Evolutionary conservation across 2,113 vertebrate genomes (phyloP).

Genomic region (Plectropomus leopardus): DNA sequence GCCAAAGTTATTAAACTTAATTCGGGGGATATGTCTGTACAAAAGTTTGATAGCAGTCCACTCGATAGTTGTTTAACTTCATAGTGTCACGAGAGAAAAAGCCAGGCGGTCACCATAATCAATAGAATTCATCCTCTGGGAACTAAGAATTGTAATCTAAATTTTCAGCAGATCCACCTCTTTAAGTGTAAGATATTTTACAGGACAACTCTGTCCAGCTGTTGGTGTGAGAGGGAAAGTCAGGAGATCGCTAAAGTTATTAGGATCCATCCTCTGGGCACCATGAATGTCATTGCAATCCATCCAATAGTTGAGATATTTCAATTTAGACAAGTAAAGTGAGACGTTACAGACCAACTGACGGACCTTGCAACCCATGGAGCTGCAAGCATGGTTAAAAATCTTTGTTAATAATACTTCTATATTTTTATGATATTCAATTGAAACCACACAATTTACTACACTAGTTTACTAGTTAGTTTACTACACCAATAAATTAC

Average conservation of each 20-base stretch:
- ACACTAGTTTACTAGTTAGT: neutral
- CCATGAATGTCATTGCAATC: neutral
- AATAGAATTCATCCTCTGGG: too few species aligned
- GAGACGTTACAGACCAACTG: too few species aligned
- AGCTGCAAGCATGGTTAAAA: neutral
- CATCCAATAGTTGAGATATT: too few species aligned
- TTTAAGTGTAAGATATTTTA: neutral
- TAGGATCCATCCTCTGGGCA: neutral
- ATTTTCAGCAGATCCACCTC: neutral
- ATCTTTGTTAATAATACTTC: neutral
- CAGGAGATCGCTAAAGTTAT: neutral
- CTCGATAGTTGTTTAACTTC: too few species aligned
- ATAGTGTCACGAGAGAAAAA: too few species aligned
- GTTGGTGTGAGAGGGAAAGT: neutral
- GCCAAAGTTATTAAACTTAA: neutral
- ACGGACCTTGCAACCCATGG: neutral
- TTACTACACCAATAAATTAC: neutral
- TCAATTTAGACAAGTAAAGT: too few species aligned
- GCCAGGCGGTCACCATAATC: too few species aligned
- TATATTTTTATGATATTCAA: neutral
- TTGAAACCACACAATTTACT: neutral
- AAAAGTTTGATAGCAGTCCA: too few species aligned
- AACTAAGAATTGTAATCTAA: too few species aligned
- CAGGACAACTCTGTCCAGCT: neutral
- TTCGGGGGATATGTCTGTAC: neutral